Evolutionary conservation across 2,113 vertebrate species (phyloP).

Genomic region (Forbesichthys papilliferus): DNA sequence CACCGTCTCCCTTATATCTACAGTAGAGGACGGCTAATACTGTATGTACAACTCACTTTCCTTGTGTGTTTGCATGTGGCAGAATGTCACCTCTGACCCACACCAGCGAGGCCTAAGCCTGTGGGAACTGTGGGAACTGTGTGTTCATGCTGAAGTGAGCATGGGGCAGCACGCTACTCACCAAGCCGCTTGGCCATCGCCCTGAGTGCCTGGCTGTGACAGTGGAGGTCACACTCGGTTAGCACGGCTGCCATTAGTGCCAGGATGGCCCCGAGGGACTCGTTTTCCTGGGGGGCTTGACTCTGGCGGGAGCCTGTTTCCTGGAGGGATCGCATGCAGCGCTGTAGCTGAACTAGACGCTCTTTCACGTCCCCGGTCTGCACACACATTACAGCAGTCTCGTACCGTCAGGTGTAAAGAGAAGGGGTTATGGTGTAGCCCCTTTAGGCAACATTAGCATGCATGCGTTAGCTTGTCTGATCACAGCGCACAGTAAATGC

Average conservation of each 20-base stretch:
- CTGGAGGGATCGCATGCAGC: conserved; percentile 74
- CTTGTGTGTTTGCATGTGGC: neutral
- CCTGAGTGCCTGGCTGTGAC: conserved; percentile 75
- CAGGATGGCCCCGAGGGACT: conserved; percentile 73
- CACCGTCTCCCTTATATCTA: neutral
- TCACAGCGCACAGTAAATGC: neutral
- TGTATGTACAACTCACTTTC: neutral
- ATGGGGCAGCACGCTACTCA: conserved; percentile 46
- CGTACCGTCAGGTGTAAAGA: neutral
- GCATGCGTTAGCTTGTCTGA: neutral
- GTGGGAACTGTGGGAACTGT: conserved; percentile 2
- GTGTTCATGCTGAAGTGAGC: conserved; percentile 5
- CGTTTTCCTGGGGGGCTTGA: conserved; percentile 48
- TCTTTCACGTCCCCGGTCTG: conserved; percentile 66
- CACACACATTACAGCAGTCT: conserved; percentile 22
- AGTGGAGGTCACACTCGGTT: conserved; percentile 82
- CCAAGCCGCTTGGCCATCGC: conserved; percentile 75
- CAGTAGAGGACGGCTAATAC: neutral
- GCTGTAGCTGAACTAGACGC: conserved; percentile 74
- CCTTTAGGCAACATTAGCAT: neutral
- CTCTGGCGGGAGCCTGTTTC: conserved; percentile 60
- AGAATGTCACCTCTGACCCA: conserved; percentile 60
- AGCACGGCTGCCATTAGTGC: conserved; percentile 79
- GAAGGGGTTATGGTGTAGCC: too few species aligned
- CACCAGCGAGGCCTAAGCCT: conserved; percentile 46